A percentile compares a stretch with the other conserved stretches of the same genome.
Conservation (phyloP, 2,888 invertebrate genomes). For the Apodemia hepburni region DNA sequence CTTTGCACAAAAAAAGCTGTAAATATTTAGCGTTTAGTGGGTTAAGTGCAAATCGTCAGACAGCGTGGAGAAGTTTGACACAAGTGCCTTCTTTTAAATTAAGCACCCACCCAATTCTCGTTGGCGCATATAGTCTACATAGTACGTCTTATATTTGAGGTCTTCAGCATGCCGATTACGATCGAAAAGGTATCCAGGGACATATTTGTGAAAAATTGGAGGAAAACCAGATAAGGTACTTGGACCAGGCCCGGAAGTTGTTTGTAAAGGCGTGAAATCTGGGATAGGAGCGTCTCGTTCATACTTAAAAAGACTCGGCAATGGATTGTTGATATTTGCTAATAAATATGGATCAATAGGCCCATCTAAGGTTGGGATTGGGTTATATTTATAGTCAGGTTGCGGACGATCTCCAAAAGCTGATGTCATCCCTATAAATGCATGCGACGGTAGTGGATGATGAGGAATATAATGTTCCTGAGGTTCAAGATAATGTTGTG, state of each 20-base stretch:
- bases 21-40: background rate
- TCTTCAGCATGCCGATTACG: conserved; percentile 68
- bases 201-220: conserved; percentile 69
- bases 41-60: background rate
- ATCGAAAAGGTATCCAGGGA: conserved; percentile 70
- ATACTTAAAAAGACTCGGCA: conserved; percentile 63
- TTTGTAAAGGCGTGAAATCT: conserved; percentile 54
- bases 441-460: conserved; percentile 62
- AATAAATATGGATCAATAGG: conserved; percentile 63
- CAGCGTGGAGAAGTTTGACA: background rate
- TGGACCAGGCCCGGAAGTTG: conserved; percentile 58
- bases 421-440: conserved; percentile 69
- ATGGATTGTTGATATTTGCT: conserved; percentile 49
- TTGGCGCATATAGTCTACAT: conserved; percentile 75
- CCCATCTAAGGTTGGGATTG: conserved; percentile 59
- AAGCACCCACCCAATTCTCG: conserved; percentile 78
- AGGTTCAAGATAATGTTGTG: conserved; percentile 66
- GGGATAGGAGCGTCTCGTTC: conserved; percentile 70
- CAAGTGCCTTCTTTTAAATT: conserved; percentile 67
- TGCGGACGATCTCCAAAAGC: conserved; percentile 61
- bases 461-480: conserved; percentile 52
- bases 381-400: conserved; percentile 65
- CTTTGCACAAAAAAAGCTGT: conserved; percentile 42
- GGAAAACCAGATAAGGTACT: conserved; percentile 67
- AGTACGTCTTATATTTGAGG: conserved; percentile 72